Conservation (phyloP, 2,113 vertebrate genomes). For the Poeciliopsis occidentalis region DNA sequence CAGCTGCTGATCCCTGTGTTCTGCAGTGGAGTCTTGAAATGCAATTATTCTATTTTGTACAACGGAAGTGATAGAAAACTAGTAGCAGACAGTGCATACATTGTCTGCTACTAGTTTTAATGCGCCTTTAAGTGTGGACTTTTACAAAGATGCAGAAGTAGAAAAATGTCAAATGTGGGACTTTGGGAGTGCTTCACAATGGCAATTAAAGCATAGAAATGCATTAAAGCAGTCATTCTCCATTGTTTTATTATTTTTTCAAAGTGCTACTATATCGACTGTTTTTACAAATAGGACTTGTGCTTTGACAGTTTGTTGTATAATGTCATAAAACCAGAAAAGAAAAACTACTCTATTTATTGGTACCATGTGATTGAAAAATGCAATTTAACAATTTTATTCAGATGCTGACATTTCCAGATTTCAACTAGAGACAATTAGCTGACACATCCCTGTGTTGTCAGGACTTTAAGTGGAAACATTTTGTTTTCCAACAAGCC, state of each 20-base stretch:
- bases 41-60: conserved; percentile 59
- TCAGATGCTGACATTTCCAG: too few species aligned
- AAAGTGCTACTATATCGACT: background rate
- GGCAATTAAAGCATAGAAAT: background rate
- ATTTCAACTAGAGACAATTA: too few species aligned
- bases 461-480: too few species aligned
- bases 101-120: conserved; percentile 2
- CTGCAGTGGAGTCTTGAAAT: conserved; percentile 70
- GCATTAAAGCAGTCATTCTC: background rate
- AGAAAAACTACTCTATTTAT: too few species aligned
- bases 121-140: background rate
- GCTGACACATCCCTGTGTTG: too few species aligned
- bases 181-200: conserved; percentile 14
- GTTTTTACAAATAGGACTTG: background rate
- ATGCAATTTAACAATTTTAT: too few species aligned
- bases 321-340: background rate
- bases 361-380: too few species aligned
- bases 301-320: background rate
- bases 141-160: conserved; percentile 29
- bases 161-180: background rate
- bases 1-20: conserved; percentile 35
- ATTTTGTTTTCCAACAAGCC: too few species aligned
- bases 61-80: conserved; percentile 15
- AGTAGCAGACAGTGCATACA: background rate
- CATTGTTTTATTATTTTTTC: background rate